phyloP scores from a whole-genome alignment of 2,113 vertebrate genomes.

The Poeciliopsis turrubarensis region DNA sequence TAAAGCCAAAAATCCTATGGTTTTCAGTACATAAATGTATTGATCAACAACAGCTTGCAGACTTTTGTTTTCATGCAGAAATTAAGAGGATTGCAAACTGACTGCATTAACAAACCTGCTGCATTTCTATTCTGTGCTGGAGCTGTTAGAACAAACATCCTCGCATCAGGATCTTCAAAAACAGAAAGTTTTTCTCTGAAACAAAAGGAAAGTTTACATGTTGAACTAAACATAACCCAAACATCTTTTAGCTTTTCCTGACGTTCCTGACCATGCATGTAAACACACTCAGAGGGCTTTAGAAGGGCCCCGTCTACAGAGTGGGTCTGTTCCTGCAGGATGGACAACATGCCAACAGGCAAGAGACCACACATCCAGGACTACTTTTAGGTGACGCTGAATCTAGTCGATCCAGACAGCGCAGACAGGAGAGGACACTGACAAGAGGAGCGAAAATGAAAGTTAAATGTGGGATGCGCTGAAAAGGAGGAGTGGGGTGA shows the following conservation, averaged over 20 bases:
- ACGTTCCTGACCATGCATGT: conserved; percentile 8
- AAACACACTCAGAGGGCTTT: conserved; percentile 43
- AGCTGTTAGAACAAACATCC: too few species aligned
- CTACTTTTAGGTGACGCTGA: not conserved
- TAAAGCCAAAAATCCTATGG: too few species aligned
- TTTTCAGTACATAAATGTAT: too few species aligned
- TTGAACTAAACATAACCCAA: not conserved
- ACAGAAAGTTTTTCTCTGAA: too few species aligned
- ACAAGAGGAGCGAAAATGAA: conserved; percentile 57
- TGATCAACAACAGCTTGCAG: too few species aligned
- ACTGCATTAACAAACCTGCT: too few species aligned
- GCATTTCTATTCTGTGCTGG: too few species aligned
- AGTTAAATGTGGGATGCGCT: conserved; percentile 20
- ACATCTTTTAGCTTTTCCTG: not conserved
- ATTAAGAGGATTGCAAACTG: too few species aligned
- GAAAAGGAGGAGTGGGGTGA: conserved; percentile 47
- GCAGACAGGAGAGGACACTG: conserved; percentile 32
- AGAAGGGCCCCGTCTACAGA: not conserved
- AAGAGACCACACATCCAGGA: not conserved
- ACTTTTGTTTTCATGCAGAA: too few species aligned
- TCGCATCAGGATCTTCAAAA: too few species aligned
- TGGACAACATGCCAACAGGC: not conserved
- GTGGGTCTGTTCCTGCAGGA: conserved; percentile 19
- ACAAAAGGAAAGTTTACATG: too few species aligned
- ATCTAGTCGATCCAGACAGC: conserved; percentile 17